Base-by-base conservation (phyloP, 2,888 invertebrate species). In the Folsomia manolachei region DNA sequence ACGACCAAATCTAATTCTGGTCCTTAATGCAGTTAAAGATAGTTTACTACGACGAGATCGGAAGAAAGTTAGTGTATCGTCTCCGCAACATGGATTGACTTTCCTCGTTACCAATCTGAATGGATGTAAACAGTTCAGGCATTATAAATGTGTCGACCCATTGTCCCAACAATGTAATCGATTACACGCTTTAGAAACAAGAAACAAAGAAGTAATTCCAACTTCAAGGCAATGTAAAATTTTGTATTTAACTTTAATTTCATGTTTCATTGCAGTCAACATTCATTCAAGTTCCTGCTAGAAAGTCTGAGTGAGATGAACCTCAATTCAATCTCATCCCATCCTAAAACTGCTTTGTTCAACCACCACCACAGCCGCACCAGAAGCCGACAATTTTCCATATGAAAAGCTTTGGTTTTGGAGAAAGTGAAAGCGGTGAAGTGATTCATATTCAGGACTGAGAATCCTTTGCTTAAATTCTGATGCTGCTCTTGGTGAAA, bases 121-220 rank as follows among this genome's bases (percentile, higher is more conserved):
- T n/a, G n/a, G n/a, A n/a, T n/a, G n/a, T n/a, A n/a, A n/a, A n/a
- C n/a, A n/a, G n/a, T n/a, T n/a, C n/a, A n/a, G n/a, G n/a, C n/a
- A n/a, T n/a, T n/a, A n/a, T n/a, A n/a, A n/a, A n/a, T n/a, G n/a
- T n/a, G n/a, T n/a, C 51, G 9, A 14, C 51, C 52, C 21, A 66
- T n/a, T 53, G 67, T 67, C 67, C 67, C 23, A 53, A 67, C 67
- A 67, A 67, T 67, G 67, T 67, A 67, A 67, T 67, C 67, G 56
- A 67, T 67, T 67, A 67, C 67, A 67, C 60, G 67, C 67, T 21
- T 67, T 67, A 21, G 56, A 67, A 67, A 18, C 39, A 51, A 19
- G 27, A 67, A 26, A 67, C 67, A 67, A 67, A 56, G 56, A 26
- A 25, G 21, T 51, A 52, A 39, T 66, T 56, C 67, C 67, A 67